Evolutionary conservation across 2,113 vertebrate species (phyloP).

Genomic region (Lepus timidus): DNA sequence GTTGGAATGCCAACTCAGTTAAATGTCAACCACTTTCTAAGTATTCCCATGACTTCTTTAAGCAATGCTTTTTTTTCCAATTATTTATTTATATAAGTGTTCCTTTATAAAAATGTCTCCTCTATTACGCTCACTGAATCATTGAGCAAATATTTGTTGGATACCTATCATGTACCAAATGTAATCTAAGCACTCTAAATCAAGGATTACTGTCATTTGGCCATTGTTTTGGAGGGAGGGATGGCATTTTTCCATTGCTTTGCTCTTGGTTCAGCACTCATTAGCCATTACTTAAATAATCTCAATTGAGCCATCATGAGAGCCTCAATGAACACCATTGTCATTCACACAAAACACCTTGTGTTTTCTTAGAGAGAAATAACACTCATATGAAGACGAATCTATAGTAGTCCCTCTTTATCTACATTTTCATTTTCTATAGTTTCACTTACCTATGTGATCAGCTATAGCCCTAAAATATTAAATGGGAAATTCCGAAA

Average conservation of each 20-base stretch:
- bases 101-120: neutral
- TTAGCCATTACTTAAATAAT: conserved; percentile 55
- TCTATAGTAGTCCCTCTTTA: neutral
- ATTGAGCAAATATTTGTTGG: conserved; percentile 41
- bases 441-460: too few species aligned
- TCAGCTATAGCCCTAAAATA: too few species aligned
- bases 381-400: neutral
- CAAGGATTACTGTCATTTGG: conserved; percentile 6
- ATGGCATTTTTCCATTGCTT: neutral
- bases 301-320: neutral
- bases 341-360: conserved; percentile 51
- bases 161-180: neutral
- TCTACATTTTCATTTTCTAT: too few species aligned
- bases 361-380: conserved; percentile 39
- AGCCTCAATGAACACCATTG: conserved; percentile 27
- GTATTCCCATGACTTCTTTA: neutral
- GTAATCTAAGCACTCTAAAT: neutral
- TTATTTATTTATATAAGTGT: neutral
- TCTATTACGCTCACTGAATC: neutral
- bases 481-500: too few species aligned
- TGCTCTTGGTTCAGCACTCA: neutral
- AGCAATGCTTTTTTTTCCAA: neutral
- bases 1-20: neutral
- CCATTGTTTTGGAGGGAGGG: neutral
- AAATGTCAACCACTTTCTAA: neutral